Conservation (phyloP, 2,113 vertebrate genomes). For the Indicator maculatus region DNA sequence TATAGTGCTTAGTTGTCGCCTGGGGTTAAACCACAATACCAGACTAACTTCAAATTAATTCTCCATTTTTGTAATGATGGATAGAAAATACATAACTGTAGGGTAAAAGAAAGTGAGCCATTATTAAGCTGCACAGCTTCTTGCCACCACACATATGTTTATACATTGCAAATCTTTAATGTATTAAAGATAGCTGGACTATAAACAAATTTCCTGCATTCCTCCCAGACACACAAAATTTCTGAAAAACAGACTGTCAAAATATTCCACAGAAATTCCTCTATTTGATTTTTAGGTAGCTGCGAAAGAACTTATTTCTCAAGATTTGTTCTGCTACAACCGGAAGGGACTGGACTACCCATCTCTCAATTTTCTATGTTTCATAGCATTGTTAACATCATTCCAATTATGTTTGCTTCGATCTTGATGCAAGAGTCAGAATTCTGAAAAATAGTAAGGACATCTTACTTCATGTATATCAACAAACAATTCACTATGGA, state of each 20-base stretch:
- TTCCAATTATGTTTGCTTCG: slow-evolving; percentile 44
- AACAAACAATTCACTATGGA: slow-evolving; percentile 25
- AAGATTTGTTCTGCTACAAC: not conserved
- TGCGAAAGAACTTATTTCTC: not conserved
- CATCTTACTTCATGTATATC: not conserved
- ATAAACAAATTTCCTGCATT: slow-evolving; percentile 14
- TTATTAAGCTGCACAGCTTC: not conserved
- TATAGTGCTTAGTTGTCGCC: not conserved
- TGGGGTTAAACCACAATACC: not conserved
- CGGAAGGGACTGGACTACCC: not conserved
- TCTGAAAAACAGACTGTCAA: slow-evolving; percentile 2
- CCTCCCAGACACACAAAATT: not conserved
- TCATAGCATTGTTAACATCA: slow-evolving; percentile 24
- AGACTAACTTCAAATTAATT: not conserved
- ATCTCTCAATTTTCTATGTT: not conserved
- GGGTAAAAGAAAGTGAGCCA: not conserved
- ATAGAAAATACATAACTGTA: not conserved
- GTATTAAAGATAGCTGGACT: not conserved
- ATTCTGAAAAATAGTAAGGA: slow-evolving; percentile 9
- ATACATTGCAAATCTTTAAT: not conserved
- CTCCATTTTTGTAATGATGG: not conserved
- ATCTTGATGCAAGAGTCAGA: slow-evolving; percentile 22
- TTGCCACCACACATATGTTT: not conserved
- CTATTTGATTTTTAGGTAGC: slow-evolving; percentile 6
- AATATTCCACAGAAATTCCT: not conserved